Conservation (phyloP, 2,797 vertebrate genomes). For the Emys orbicularis region DNA sequence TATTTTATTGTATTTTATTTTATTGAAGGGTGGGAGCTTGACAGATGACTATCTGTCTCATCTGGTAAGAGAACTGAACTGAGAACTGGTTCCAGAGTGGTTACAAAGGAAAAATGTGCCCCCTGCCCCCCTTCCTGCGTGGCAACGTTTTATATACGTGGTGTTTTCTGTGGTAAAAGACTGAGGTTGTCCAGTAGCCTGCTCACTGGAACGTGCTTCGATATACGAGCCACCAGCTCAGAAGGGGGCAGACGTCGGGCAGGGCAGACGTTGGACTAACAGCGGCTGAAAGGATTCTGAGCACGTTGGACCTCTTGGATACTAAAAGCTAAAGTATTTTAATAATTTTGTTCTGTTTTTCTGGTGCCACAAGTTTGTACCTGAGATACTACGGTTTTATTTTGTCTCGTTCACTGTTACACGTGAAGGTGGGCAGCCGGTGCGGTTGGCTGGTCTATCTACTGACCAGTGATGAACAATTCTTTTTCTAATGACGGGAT, state of each 20-base stretch:
- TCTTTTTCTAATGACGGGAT: not conserved
- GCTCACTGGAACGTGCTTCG: not conserved
- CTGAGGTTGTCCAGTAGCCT: constrained; percentile 13
- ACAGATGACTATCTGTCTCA: not conserved
- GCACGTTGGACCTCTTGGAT: constrained; percentile 76
- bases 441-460: not conserved
- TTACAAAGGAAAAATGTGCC: not conserved
- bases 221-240: not conserved
- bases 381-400: constrained; percentile 73
- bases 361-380: constrained; percentile 81
- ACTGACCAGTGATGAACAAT: rapidly evolving
- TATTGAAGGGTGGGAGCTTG: not conserved
- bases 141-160: constrained; percentile 64
- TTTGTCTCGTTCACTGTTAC: constrained; percentile 49
- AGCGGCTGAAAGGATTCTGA: constrained; percentile 54
- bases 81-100: not conserved
- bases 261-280: not conserved
- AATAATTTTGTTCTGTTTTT: constrained; percentile 75
- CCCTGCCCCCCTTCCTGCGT: not conserved
- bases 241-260: not conserved
- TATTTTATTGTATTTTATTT: not conserved
- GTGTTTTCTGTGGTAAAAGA: constrained; percentile 82
- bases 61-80: not conserved
- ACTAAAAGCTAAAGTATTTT: constrained; percentile 84
- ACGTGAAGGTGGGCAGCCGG: rapidly evolving